phyloP scores from a whole-genome alignment of 2,888 invertebrate species.

The Agrotis puta region DNA sequence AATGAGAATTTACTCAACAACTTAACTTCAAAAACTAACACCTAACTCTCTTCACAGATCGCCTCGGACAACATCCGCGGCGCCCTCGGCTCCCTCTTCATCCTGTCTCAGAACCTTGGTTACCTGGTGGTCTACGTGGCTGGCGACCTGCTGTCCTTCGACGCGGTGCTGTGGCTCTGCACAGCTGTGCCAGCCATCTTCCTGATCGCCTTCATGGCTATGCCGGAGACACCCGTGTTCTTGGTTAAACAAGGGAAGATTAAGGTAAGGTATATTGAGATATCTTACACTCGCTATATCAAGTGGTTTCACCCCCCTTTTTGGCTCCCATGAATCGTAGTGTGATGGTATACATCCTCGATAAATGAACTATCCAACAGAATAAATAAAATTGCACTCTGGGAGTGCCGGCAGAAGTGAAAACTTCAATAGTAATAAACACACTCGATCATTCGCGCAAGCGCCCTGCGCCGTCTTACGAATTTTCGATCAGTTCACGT shows the following conservation, averaged over 20 bases:
- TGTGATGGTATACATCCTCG: too few species aligned
- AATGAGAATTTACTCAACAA: too few species aligned
- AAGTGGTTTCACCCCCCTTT: too few species aligned
- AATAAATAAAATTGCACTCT: too few species aligned
- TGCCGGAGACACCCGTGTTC: constrained; percentile 89
- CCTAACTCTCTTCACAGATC: constrained; percentile 73
- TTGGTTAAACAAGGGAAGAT: constrained; percentile 86
- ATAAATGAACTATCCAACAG: too few species aligned
- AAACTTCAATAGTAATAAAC: too few species aligned
- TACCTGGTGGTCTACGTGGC: constrained; percentile 87
- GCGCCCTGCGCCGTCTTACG: too few species aligned
- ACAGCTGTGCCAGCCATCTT: constrained; percentile 83
- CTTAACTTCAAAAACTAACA: constrained; percentile 5
- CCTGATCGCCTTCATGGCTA: constrained; percentile 80
- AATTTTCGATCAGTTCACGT: too few species aligned
- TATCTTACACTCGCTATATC: too few species aligned
- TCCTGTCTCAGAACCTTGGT: constrained; percentile 87
- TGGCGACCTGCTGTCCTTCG: constrained; percentile 83
- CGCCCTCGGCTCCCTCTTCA: constrained; percentile 87
- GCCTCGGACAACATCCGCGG: constrained; percentile 87
- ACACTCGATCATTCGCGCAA: too few species aligned
- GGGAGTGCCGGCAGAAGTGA: too few species aligned
- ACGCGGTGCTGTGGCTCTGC: constrained; percentile 85
- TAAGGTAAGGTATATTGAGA: constrained; percentile 71
- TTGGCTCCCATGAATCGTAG: too few species aligned